Base-by-base conservation (phyloP, 2,797 vertebrate species). In the Melopsittacus undulatus region DNA sequence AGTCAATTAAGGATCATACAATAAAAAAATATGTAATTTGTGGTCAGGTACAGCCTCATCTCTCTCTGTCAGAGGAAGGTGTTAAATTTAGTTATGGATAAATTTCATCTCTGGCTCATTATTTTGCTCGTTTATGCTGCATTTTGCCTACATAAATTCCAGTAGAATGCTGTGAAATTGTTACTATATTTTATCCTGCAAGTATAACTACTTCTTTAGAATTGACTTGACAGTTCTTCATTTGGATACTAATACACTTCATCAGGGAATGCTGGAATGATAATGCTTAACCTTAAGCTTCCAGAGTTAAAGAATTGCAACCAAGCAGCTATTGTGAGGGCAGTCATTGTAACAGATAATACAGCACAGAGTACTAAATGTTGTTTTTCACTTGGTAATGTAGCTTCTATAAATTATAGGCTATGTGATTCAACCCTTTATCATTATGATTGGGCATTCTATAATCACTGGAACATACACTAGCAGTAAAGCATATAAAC, bases 201-300 rank as follows among this genome's bases (percentile, higher is more conserved):
- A 85, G 7, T 18, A 66, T 83, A 84, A 92, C 57, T 73, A 38
- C 48, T 85, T 90, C 75, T 93, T 94, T 84, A 92, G 36, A 49
- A 64, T 13, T 74, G 91, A 96, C 88, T 95, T 83, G 93, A 94
- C 95, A 96, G 97, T 97, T 95, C 94, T 97, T 97, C 94, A 92
- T 96, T 96, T 97, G 92, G 95, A 87, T 96, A 92, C 72, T 92
- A 82, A 74, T 89, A 87, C 90, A 63, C 78, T 95, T 94, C 72
- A 94, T 34, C 34, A 93, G 83, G 89, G 68, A 97, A 91, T 83
- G 92, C 72, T 94, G 81, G 91, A 90, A 96, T 90, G 91, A 96
- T 95, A 96, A 95, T 91, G 92, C 78, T 94, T 97, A 94, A 87
- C 67, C 95, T 90, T 67, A 97, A 95, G 89, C 90, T 95, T 96